Evolutionary conservation across 2,888 invertebrate genomes (phyloP).

Genomic region (Melinaea marsaeus): DNA sequence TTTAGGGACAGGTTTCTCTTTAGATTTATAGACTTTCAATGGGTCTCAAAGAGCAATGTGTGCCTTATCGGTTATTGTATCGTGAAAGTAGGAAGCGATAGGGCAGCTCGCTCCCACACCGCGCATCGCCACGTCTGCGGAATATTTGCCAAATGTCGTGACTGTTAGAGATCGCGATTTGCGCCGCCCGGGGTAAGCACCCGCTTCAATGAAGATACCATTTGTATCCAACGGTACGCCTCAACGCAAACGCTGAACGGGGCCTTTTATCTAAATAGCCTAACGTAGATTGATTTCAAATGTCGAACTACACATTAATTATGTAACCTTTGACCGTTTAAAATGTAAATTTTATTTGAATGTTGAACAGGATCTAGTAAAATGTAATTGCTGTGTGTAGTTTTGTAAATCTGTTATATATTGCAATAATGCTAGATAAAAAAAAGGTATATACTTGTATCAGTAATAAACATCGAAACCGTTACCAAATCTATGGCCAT

Average conservation of each 20-base stretch:
- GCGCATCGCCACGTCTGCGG: constrained; percentile 59
- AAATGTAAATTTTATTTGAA: background rate
- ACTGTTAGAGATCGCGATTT: constrained; percentile 74
- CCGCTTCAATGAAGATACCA: constrained; percentile 69
- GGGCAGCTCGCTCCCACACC: constrained; percentile 72
- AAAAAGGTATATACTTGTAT: background rate
- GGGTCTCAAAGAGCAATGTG: constrained; percentile 48
- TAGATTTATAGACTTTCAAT: constrained; percentile 35
- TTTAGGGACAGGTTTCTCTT: constrained; percentile 36
- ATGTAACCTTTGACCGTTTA: background rate
- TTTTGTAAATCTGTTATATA: background rate
- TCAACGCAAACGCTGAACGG: constrained; percentile 22
- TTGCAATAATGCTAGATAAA: background rate
- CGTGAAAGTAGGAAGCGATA: constrained; percentile 72
- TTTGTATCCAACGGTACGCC: constrained; percentile 71
- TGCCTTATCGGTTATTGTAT: constrained; percentile 62
- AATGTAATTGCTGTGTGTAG: too few relatives aligned
- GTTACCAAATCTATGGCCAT: constrained; percentile 5
- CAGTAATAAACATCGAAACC: constrained; percentile 6
- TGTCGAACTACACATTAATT: background rate
- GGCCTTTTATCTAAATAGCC: constrained; percentile 3
- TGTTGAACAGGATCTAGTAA: constrained; percentile 3
- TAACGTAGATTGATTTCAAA: background rate
- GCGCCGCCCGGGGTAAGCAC: constrained; percentile 71
- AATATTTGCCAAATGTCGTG: constrained; percentile 77